Evolutionary conservation across 1,140 invertebrate species (phyloP), one percentile per base, ranked within the genome.

Genomic region (Bombus superbus): DNA sequence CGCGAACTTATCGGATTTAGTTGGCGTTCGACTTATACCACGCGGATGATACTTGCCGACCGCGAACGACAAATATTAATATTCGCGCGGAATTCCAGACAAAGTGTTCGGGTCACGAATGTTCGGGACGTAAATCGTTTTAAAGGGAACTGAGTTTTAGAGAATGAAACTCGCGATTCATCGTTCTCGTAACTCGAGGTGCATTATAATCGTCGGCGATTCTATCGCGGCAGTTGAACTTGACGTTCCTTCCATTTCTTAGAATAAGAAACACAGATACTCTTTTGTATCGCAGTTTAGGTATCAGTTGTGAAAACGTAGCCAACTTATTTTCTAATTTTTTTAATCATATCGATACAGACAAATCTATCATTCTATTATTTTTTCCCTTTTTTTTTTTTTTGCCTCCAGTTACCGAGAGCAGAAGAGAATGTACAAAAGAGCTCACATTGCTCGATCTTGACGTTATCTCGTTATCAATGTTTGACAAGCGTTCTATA

Each of bases 1-100:
- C 38, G 22, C 42, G 18, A 80, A 74, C 79, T 90, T 90, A 90
- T 87, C 79, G 86, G 64, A 71, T 80, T 87, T 64, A 53, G 72
- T 44, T 75, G 62, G 69, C 81, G n/a, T 76, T 83, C 42, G 38
- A 85, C 74, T 89, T 85, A 85, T 77, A 53, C 47, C 62, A 77
- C 47, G 78, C 40, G 40, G 78, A 79, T 76, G 71, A 47, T 71
- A 79, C n/a, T 25, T 62, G 38, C 44, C 42, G 32, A 42, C 32
- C 62, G 38, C 38, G 71, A 18, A 68, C 35, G 44, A 18, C n/a
- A 59, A 28, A 35, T 76, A 32, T 53, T 69, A 69, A 71, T 68
- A 74, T 64, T 81, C 18, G 28, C 40, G 38, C 13, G 35, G 18
- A 13, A 28, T 15, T 57, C 44, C 22, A 38, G 22, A 25, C 22